Percentiles rank a stretch among this genome's conserved stretches.
Evolutionary conservation across 2,888 invertebrate species (phyloP).

Genomic region (Brenthis ino): DNA sequence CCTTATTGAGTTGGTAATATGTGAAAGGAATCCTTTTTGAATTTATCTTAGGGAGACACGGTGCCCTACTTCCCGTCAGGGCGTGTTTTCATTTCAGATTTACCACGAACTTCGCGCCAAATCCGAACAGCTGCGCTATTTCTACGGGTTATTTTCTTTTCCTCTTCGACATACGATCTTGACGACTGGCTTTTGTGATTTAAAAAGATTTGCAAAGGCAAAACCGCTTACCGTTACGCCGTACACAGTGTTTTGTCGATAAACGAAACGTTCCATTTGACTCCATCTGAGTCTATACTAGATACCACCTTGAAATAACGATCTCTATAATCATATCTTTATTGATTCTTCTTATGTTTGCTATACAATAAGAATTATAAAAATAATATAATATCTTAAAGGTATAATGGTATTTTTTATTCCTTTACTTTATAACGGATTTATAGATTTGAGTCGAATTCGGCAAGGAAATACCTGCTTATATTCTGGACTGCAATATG

Average conservation of each 20-base stretch:
- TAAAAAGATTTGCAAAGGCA: constrained; percentile 76
- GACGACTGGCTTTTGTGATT: constrained; percentile 79
- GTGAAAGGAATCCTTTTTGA: constrained; percentile 69
- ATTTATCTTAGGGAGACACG: constrained; percentile 67
- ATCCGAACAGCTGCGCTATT: constrained; percentile 75
- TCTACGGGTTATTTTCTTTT: constrained; percentile 76
- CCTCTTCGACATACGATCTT: constrained; percentile 74
- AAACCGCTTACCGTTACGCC: constrained; percentile 70
- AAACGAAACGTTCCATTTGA: constrained; percentile 50
- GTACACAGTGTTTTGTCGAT: constrained; percentile 53
- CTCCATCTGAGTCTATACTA: constrained; percentile 29
- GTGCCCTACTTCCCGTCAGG: constrained; percentile 68
- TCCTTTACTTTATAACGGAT: no score
- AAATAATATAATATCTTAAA: no score
- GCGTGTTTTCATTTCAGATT: constrained; percentile 80
- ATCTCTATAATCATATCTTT: background rate
- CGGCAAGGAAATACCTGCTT: no score
- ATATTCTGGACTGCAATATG: no score
- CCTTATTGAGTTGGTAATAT: constrained; percentile 75
- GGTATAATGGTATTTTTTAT: no score
- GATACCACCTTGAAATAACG: constrained; percentile 15
- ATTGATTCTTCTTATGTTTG: no score
- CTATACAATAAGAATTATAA: no score
- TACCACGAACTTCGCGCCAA: constrained; percentile 72
- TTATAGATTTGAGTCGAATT: no score